A percentile compares a stretch with the other conserved stretches of the same genome.
Evolutionary conservation across 2,888 invertebrate genomes (phyloP).

Genomic region (Eilema griseolum): DNA sequence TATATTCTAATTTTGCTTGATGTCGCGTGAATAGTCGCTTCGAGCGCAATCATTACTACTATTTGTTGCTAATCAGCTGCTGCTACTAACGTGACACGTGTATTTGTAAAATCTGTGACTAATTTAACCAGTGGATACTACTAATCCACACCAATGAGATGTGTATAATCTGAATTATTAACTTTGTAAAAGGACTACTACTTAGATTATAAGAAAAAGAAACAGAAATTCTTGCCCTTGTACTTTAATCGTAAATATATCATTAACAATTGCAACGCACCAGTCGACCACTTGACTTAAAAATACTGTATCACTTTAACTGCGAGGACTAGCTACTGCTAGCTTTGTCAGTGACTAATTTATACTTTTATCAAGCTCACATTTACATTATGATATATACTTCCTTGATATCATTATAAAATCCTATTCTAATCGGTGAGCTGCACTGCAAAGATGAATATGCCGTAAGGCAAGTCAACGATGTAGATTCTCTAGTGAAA

Average conservation of each 20-base stretch:
- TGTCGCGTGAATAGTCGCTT: background rate
- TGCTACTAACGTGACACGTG: background rate
- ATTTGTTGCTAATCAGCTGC: background rate
- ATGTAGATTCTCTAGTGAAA: background rate
- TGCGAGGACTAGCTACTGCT: background rate
- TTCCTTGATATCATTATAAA: background rate
- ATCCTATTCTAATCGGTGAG: background rate
- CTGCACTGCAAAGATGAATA: background rate
- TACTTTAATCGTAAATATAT: constrained; percentile 14
- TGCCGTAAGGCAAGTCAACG: background rate
- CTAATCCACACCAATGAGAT: background rate
- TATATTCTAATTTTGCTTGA: background rate
- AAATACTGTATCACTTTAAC: background rate
- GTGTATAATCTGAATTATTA: background rate
- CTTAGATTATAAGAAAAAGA: constrained; percentile 8
- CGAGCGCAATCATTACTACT: background rate
- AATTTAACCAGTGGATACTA: background rate
- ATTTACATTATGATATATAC: background rate
- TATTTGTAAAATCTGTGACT: background rate
- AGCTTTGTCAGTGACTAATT: background rate
- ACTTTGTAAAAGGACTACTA: constrained; percentile 9
- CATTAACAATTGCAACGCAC: constrained; percentile 18
- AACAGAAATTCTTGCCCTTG: constrained; percentile 20
- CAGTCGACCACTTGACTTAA: background rate
- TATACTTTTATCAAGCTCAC: background rate